Base-by-base conservation (phyloP, 2,888 invertebrate species). In the Chalcosyrphus nemorum region DNA sequence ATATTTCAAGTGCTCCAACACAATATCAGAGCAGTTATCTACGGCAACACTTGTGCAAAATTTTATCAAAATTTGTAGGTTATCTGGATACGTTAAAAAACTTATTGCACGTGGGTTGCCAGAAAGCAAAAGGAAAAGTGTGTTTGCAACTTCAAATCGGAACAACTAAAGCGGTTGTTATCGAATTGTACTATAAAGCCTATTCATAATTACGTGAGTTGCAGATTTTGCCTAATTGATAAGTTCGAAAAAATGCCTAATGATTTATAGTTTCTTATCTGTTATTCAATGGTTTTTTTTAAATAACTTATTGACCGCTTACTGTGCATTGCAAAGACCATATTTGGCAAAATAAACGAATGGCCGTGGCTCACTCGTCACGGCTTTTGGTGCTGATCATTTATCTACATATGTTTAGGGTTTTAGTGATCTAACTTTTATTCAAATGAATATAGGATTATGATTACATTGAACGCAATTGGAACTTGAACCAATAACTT, bases 301-400 rank as follows among this genome's bases (percentile, higher is more conserved):
- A 11, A 2, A 38, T 9, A 15, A 50, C 63, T 15, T 7, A 11
- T 35, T 97, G 7, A 95, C 95, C 0, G 96, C 95, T 0, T 97
- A 96, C 90, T 95, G 95, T 66, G 96, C 96, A 0, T 93, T 97
- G 6, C 96, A 95, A 7, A 94, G 95, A 0, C 95, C 95, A 0
- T 94, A 95, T 88, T 92, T 95, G 41, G 95, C 95, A 6, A 95
- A 94, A 93, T 94, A 94, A 3, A 94, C 94, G n/a, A n/a, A n/a
- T n/a, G n/a, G n/a, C n/a, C n/a, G n/a, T n/a, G n/a, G n/a, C n/a
- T n/a, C n/a, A n/a, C n/a, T n/a, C n/a, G n/a, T n/a, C n/a, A n/a
- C n/a, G n/a, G n/a, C n/a, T n/a, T n/a, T n/a, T n/a, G n/a, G n/a
- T n/a, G n/a, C n/a, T n/a, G n/a, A n/a, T n/a, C n/a, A n/a, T n/a